Percentiles rank a stretch among this genome's conserved stretches.
These are phyloP conservation scores for Chondrilla cf. caribensis DNA, from an alignment of 37 sponge, comb jelly and placozoan genomes.

Conservation along the genomic window DNA sequence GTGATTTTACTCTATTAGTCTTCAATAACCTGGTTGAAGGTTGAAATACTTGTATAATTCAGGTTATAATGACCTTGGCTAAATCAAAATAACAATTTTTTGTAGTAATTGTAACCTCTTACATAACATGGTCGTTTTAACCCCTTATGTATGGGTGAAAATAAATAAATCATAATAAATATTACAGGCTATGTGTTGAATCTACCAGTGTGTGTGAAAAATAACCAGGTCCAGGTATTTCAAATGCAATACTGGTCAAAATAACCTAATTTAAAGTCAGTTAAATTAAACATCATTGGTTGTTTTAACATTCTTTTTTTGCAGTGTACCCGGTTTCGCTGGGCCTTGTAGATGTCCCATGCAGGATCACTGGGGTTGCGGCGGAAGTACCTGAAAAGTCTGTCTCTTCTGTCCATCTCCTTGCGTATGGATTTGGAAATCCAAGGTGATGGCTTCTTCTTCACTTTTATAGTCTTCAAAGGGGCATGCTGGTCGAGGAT, in stretches of 20 bases:
- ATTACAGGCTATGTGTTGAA: neutral
- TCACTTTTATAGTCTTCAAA: too few relatives aligned
- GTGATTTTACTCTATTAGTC: too few relatives aligned
- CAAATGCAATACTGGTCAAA: neutral
- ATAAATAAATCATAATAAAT: neutral
- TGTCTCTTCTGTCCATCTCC: too few relatives aligned
- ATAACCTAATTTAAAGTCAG: neutral
- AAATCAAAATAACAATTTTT: neutral
- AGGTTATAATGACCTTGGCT: neutral
- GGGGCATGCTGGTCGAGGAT: too few relatives aligned
- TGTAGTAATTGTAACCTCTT: neutral
- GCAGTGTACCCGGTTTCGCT: too few relatives aligned
- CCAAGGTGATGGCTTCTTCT: too few relatives aligned
- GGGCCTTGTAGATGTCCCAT: too few relatives aligned
- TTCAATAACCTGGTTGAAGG: too few relatives aligned
- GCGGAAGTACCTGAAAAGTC: too few relatives aligned
- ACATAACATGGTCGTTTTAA: neutral
- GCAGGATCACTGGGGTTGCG: too few relatives aligned
- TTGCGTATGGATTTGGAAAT: too few relatives aligned
- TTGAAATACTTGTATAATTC: too few relatives aligned
- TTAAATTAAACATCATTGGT: constrained; percentile 2
- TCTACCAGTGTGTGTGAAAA: neutral
- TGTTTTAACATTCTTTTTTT: constrained; percentile 6
- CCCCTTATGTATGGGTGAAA: neutral
- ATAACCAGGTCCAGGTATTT: neutral